Evolutionary conservation across 1,140 invertebrate genomes (phyloP).

Genomic region (Lasaia peninsularis): DNA sequence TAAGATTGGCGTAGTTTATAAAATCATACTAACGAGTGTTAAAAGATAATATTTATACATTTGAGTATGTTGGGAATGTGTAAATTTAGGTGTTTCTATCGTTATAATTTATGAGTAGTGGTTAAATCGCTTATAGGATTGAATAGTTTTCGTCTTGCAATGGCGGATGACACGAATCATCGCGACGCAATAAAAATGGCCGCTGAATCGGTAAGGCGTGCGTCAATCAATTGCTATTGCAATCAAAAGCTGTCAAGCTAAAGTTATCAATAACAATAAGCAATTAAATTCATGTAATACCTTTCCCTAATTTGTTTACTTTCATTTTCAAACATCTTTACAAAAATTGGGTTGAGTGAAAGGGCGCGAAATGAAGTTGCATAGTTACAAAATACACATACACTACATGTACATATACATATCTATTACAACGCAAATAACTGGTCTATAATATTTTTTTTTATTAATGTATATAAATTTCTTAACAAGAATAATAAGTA

Average conservation of each 20-base stretch:
- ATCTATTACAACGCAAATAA: conserved; percentile 6
- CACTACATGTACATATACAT: conserved; percentile 8
- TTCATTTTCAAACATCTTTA: background rate
- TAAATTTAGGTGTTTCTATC: conserved; percentile 39
- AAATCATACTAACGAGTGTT: conserved; percentile 57
- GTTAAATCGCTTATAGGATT: conserved; percentile 37
- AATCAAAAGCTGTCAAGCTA: conserved; percentile 22
- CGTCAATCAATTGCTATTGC: conserved; percentile 61
- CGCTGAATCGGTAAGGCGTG: conserved; percentile 75
- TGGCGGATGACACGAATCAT: conserved; percentile 76
- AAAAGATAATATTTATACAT: conserved; percentile 40
- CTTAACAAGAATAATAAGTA: background rate
- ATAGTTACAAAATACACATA: conserved; percentile 32
- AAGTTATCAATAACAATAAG: conserved; percentile 4
- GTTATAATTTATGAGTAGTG: conserved; percentile 42
- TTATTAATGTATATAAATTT: background rate
- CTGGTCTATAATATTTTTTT: background rate
- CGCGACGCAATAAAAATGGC: conserved; percentile 76
- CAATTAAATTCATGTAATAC: background rate
- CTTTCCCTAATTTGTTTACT: background rate
- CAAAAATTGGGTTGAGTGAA: conserved; percentile 45
- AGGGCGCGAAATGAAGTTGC: conserved; percentile 71
- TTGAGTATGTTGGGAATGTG: conserved; percentile 48
- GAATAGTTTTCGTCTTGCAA: conserved; percentile 59
- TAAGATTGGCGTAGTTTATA: conserved; percentile 57